These are phyloP conservation scores for Bombus confusus DNA, from an alignment of 1,140 invertebrate species.

Conservation along the genomic window DNA sequence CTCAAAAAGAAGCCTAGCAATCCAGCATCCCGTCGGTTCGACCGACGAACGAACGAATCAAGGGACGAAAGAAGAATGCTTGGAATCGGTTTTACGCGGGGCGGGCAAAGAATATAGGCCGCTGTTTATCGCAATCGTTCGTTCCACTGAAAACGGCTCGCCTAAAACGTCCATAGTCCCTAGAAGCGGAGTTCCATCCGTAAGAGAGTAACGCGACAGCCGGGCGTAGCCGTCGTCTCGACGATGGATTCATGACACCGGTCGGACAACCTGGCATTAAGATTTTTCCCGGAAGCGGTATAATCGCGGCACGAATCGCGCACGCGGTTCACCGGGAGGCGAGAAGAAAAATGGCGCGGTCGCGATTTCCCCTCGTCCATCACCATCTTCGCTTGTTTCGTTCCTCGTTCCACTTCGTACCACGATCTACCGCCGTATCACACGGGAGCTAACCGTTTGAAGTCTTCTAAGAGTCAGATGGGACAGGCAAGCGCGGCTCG, in stretches of 20 bases:
- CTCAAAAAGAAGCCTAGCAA: background rate
- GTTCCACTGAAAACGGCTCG: slow-evolving; percentile 28
- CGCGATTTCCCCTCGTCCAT: slow-evolving; percentile 66
- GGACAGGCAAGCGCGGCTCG: slow-evolving; percentile 42
- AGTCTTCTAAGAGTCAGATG: background rate
- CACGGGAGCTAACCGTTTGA: background rate
- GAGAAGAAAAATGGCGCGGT: slow-evolving; percentile 60
- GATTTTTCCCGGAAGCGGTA: slow-evolving; percentile 65
- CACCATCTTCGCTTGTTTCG: slow-evolving; percentile 33
- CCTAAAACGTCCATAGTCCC: slow-evolving; percentile 3
- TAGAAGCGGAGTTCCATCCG: background rate
- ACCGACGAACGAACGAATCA: background rate
- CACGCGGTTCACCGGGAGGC: background rate
- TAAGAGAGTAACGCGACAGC: background rate
- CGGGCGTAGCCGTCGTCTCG: slow-evolving; percentile 45
- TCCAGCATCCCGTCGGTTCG: background rate
- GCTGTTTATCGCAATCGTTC: slow-evolving; percentile 22
- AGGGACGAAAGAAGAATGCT: background rate
- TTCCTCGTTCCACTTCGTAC: slow-evolving; percentile 30
- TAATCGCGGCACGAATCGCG: slow-evolving; percentile 26
- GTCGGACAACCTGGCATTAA: slow-evolving; percentile 51
- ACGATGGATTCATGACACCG: slow-evolving; percentile 43
- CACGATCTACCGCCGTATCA: background rate
- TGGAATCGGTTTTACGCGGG: slow-evolving; percentile 7
- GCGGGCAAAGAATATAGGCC: background rate